Conservation (phyloP, 2,888 invertebrate genomes). For the Drosophila planitibia region DNA sequence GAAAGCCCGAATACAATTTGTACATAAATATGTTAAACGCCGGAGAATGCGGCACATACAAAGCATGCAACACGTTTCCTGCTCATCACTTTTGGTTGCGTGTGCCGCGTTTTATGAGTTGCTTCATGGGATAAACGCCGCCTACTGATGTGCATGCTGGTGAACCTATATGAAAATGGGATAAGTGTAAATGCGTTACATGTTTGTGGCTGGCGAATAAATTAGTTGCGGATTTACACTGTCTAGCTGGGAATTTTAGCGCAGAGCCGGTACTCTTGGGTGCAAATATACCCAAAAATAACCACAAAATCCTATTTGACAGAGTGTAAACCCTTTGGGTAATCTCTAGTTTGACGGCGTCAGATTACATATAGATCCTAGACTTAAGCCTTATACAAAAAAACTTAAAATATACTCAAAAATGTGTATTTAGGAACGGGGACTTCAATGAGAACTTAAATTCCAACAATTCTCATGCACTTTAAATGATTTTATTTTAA, state of each 20-base stretch:
- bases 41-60: conserved; percentile 29
- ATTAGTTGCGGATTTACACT: conserved; percentile 62
- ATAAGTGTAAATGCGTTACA: conserved; percentile 41
- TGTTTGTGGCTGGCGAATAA: conserved; percentile 56
- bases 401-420: not conserved
- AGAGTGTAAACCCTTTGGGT: conserved; percentile 8
- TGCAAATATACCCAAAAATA: conserved; percentile 17
- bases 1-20: conserved; percentile 64
- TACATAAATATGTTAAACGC: conserved; percentile 12
- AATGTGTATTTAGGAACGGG: not conserved
- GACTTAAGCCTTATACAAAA: not conserved
- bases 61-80: conserved; percentile 71
- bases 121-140: conserved; percentile 1
- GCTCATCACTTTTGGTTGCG: conserved; percentile 54
- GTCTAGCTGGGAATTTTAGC: conserved; percentile 33
- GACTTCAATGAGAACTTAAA: not conserved
- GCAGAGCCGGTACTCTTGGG: conserved; percentile 5
- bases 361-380: not conserved
- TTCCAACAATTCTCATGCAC: not conserved
- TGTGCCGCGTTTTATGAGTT: conserved; percentile 53
- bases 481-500: not conserved
- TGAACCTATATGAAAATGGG: conserved; percentile 7
- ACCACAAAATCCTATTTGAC: conserved; percentile 12
- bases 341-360: not conserved
- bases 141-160: conserved; percentile 1